Conservation (phyloP, 1,140 invertebrate species). For the Papilio xuthus region DNA sequence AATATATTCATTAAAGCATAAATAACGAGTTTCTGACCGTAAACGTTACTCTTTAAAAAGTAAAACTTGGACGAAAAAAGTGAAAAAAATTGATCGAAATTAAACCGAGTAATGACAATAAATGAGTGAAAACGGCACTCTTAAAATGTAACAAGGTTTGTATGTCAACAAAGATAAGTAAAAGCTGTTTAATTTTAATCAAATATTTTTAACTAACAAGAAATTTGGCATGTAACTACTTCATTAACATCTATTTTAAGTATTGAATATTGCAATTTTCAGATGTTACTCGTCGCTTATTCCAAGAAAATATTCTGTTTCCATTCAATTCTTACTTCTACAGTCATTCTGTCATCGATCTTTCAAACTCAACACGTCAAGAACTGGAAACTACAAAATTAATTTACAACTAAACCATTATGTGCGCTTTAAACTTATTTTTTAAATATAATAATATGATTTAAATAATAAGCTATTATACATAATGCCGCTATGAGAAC, state of each 20-base stretch:
- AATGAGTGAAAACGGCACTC: slow-evolving; percentile 14
- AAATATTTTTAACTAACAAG: not conserved
- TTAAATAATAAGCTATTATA: not conserved
- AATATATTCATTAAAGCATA: not conserved
- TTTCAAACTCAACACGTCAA: not conserved
- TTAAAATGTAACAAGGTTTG: slow-evolving; percentile 20
- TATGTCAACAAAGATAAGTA: slow-evolving; percentile 6
- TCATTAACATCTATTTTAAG: not conserved
- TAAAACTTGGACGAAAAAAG: not conserved
- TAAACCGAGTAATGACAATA: slow-evolving; percentile 9
- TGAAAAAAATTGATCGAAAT: slow-evolving; percentile 9
- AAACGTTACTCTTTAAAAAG: not conserved
- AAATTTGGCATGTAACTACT: not conserved
- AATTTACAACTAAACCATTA: not conserved
- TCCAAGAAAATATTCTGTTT: not conserved
- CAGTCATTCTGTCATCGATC: not conserved
- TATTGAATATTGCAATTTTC: not conserved
- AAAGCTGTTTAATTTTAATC: not conserved
- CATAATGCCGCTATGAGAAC: not conserved
- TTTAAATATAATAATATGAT: not conserved
- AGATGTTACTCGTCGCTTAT: not conserved
- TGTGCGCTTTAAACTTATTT: not conserved
- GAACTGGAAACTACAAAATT: no score
- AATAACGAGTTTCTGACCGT: not conserved
- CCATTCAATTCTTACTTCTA: not conserved